Conservation (phyloP, 2,888 invertebrate genomes). For the Nephrotoma guestfalica region DNA sequence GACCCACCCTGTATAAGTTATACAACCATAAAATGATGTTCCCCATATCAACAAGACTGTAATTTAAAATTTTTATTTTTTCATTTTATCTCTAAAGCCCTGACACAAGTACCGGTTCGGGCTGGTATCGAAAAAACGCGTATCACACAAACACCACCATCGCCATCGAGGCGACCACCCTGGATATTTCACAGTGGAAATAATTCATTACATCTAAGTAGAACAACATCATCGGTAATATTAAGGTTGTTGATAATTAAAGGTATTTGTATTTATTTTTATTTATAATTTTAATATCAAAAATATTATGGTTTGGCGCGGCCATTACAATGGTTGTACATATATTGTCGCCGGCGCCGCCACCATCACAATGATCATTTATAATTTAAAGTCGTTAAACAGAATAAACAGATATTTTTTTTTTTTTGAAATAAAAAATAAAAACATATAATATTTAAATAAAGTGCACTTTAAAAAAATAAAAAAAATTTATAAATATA, state of each 20-base stretch:
- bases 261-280: not conserved
- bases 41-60: not conserved
- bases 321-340: not conserved
- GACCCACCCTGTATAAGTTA: too few species aligned
- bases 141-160: slow-evolving; percentile 20
- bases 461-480: not conserved
- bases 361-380: not conserved
- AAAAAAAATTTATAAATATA: not conserved
- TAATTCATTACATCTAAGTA: not conserved
- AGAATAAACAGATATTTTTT: not conserved
- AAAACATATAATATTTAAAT: not conserved
- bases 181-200: slow-evolving; percentile 23
- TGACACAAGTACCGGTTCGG: slow-evolving; percentile 25
- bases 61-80: not conserved
- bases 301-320: not conserved
- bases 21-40: not conserved
- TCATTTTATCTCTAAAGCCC: slow-evolving; percentile 16
- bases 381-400: not conserved
- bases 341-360: not conserved
- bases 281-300: not conserved
- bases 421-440: not conserved
- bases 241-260: not conserved
- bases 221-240: not conserved
- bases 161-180: slow-evolving; percentile 26
- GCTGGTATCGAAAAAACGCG: slow-evolving; percentile 25